Evolutionary conservation across 2,113 vertebrate genomes (phyloP).

Genomic region (Thalassarche chlororhynchos): DNA sequence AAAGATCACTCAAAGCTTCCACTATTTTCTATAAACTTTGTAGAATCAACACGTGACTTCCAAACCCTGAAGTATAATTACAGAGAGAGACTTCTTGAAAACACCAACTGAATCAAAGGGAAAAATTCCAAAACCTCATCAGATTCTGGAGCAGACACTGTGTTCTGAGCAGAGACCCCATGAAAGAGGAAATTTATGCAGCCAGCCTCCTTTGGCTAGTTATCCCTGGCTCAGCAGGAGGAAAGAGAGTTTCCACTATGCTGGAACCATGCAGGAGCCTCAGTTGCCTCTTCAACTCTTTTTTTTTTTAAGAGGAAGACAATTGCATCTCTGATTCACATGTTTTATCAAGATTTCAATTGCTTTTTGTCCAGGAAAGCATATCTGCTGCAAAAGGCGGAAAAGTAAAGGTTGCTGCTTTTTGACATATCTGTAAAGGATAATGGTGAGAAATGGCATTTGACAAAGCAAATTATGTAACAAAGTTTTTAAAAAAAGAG

Average conservation of each 20-base stretch:
- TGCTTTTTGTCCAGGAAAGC: not conserved
- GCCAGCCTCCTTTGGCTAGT: not conserved
- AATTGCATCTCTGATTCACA: not conserved
- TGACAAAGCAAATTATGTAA: not conserved
- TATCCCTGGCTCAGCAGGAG: not conserved
- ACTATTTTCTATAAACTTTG: not conserved
- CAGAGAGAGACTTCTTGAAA: not conserved
- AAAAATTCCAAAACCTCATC: not conserved
- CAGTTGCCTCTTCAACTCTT: not conserved
- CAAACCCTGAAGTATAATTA: not conserved
- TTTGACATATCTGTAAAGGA: not conserved
- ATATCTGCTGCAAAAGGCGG: not conserved
- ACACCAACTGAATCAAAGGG: not conserved
- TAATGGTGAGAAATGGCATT: not conserved
- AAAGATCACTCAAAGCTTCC: not conserved
- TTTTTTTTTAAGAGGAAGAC: not conserved
- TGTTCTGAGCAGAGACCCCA: not conserved
- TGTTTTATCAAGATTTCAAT: not conserved
- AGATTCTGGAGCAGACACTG: not conserved
- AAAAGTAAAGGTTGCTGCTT: not conserved
- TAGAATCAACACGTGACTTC: not conserved
- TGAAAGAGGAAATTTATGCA: not conserved
- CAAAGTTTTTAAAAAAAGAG: not conserved
- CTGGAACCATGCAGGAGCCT: not conserved
- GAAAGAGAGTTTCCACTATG: not conserved